phyloP scores from a whole-genome alignment of 2,113 vertebrate genomes.

The Gallinago undulata region DNA sequence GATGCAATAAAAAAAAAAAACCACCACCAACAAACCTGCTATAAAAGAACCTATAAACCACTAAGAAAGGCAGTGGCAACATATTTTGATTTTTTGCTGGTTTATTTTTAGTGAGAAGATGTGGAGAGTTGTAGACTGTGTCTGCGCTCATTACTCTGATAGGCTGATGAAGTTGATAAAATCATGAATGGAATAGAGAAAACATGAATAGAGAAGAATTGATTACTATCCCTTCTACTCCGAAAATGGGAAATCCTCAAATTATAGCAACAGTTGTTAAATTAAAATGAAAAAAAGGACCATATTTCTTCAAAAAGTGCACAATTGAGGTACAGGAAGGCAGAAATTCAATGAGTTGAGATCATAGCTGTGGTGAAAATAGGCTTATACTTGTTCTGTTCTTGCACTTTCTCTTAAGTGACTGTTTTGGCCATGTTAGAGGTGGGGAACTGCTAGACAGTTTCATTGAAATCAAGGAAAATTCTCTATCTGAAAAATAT shows the following conservation, averaged over 20 bases:
- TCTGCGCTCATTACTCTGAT: background rate
- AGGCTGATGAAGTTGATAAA: background rate
- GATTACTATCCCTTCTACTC: background rate
- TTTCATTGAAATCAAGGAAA: background rate
- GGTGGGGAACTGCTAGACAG: fast-evolving
- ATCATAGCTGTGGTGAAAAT: background rate
- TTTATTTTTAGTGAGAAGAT: background rate
- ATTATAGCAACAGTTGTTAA: background rate
- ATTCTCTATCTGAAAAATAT: background rate
- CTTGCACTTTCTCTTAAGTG: background rate
- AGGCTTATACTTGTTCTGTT: background rate
- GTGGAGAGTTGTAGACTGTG: background rate
- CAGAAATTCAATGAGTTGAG: background rate
- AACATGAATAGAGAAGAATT: background rate
- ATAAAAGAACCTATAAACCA: background rate
- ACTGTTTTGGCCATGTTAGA: background rate
- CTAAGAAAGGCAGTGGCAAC: background rate
- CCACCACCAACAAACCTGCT: too few relatives aligned
- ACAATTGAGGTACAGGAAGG: background rate
- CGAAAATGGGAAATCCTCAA: background rate
- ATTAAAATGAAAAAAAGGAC: background rate
- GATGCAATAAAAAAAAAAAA: background rate
- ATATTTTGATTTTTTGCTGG: fast-evolving
- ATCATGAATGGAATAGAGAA: background rate
- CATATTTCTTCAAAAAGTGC: background rate